phyloP scores from a whole-genome alignment of 1,140 invertebrate species.

The Drosophila santomea region DNA sequence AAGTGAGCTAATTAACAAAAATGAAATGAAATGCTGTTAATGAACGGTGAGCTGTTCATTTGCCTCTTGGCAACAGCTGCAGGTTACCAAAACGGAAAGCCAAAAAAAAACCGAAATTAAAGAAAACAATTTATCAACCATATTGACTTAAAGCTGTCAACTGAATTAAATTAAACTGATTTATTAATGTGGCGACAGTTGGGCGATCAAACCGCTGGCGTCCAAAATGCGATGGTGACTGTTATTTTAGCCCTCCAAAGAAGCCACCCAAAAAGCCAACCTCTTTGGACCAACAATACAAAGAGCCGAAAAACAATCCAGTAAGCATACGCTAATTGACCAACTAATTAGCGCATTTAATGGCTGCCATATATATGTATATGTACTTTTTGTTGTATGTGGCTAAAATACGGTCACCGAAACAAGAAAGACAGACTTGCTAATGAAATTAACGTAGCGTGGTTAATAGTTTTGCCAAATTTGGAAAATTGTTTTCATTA shows the following conservation, averaged over 20 bases:
- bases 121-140: conserved; percentile 46
- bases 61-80: conserved; percentile 42
- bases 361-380: conserved; percentile 33
- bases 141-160: conserved; percentile 49
- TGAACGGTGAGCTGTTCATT: conserved; percentile 6
- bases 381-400: conserved; percentile 8
- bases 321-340: conserved; percentile 76
- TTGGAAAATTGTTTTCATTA: conserved; percentile 71
- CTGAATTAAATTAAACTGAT: conserved; percentile 70
- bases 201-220: conserved; percentile 50
- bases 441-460: conserved; percentile 81
- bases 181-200: conserved; percentile 71
- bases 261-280: not conserved
- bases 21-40: conserved; percentile 23
- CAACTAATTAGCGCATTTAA: conserved; percentile 79
- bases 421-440: conserved; percentile 59
- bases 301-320: conserved; percentile 53
- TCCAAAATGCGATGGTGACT: conserved; percentile 20
- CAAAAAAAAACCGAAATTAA: conserved; percentile 27
- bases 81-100: conserved; percentile 11
- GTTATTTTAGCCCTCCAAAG: not conserved
- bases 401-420: conserved; percentile 62
- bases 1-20: conserved; percentile 26
- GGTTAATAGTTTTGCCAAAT: conserved; percentile 81
- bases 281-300: conserved; percentile 21